A percentile compares a stretch with the other conserved stretches of the same genome.
These are phyloP conservation scores for Tetranychus cinnabarinus DNA, from an alignment of 1,140 invertebrate genomes.

Conservation along the genomic window DNA sequence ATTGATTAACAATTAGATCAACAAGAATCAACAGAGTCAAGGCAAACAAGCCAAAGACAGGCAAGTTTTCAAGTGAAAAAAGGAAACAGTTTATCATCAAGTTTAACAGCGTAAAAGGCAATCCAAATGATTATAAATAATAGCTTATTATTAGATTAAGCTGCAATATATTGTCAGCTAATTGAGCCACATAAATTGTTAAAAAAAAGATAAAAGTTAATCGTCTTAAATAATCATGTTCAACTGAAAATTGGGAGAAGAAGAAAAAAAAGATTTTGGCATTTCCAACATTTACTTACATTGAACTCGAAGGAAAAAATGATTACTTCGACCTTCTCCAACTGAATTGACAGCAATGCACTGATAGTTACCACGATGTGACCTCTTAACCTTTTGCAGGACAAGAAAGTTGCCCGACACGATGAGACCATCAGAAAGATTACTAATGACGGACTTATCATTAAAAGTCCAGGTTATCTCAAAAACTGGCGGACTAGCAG, in stretches of 20 bases:
- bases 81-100: no score
- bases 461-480: conserved; percentile 14
- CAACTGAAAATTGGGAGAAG: not conserved
- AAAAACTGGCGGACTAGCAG: conserved; percentile 13
- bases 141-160: no score
- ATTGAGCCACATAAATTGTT: no score
- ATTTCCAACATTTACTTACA: conserved; percentile 36
- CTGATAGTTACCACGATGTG: conserved; percentile 32
- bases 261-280: not conserved
- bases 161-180: no score
- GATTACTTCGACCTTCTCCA: conserved; percentile 55
- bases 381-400: conserved; percentile 17
- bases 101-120: no score
- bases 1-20: no score
- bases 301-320: conserved; percentile 57
- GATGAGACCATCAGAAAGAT: conserved; percentile 41
- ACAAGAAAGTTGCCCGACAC: conserved; percentile 39
- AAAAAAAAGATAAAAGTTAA: no score
- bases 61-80: no score
- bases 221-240: no score
- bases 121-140: no score
- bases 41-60: no score
- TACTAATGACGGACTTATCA: conserved; percentile 5
- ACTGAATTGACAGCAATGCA: conserved; percentile 68
- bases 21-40: no score